Evolutionary conservation across 2,888 invertebrate species (phyloP), one percentile per base, ranked within the genome.

Genomic region (Tigriopus californicus): DNA sequence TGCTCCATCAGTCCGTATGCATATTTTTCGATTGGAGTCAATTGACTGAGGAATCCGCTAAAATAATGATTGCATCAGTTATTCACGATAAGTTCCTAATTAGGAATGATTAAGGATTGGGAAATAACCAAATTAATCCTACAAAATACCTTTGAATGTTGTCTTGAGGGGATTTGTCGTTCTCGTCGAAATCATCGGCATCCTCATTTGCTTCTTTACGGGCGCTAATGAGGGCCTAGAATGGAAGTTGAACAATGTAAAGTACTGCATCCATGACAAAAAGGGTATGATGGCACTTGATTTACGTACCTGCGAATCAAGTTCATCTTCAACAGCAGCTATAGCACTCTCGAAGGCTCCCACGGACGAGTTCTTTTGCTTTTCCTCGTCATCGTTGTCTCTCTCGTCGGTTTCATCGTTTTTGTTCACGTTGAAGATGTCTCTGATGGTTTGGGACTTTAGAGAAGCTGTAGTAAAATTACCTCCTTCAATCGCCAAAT

Each of bases 401-500:
- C 72, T 72, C 0, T 75, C 71, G 1, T 78, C 77, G 65, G 77
- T 79, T 61, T 77, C 77, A 65, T 80, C 79, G 15, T 75, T 74
- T 62, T 78, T 74, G 67, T 83, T 81, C 61, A 85, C 81, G 60
- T 83, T 82, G 72, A 95, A 94, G 60, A 95, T 75, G 72, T 95
- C 94, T 72, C 85, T 84, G 67, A 95, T 90, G 53, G 90, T 90
- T n/a, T 86, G 80, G 78, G 80, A 81, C 70, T 91, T 88, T 74
- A 98, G 90, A 73, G 86, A 92, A 0, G 91, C 88, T 13, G 97
- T 92, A 33, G 95, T 98, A 72, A 98, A 99, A 74, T 92, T 94
- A 10, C 97, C 98, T 65, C 89, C 92, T 74, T 98, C 98, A 68
- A 99, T 98, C 53, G 98, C 95, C 69, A 97, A 79, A 73, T 94